These are phyloP conservation scores for Neosalanx taihuensis DNA, from an alignment of 2,797 vertebrate genomes.

Conservation along the genomic window DNA sequence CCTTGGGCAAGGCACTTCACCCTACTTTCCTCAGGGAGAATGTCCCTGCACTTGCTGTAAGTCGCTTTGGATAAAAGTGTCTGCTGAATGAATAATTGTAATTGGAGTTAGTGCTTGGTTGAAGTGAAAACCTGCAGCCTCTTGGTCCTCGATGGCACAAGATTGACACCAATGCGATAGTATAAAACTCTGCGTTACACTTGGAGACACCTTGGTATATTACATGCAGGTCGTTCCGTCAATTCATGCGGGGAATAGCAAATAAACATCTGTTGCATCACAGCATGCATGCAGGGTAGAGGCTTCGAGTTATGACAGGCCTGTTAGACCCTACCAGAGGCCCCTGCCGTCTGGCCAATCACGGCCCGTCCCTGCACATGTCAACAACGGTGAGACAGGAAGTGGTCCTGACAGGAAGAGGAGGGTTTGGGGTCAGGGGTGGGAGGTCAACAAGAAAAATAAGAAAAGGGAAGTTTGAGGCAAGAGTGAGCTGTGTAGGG, in stretches of 20 bases:
- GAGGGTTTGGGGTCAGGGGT: no score
- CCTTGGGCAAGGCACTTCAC: no score
- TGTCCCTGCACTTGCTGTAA: no score
- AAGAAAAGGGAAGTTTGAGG: conserved; percentile 39
- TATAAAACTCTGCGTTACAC: neutral
- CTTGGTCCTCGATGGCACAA: no score
- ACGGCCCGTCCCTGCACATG: conserved; percentile 89
- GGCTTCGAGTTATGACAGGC: conserved; percentile 31
- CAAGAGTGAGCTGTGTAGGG: neutral
- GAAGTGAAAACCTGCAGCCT: no score
- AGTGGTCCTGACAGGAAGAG: conserved; percentile 75
- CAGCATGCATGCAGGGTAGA: conserved; percentile 19
- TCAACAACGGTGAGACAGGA: conserved; percentile 89
- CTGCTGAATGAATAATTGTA: no score
- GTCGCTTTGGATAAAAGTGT: no score
- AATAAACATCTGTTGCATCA: neutral
- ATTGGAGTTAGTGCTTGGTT: no score
- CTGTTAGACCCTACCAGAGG: conserved; percentile 81
- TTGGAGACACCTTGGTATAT: neutral
- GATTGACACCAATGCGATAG: no score
- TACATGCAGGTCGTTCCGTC: neutral
- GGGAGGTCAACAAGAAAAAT: no score
- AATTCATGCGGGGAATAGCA: neutral
- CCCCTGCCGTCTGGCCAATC: conserved; percentile 94
- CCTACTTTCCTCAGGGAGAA: no score